Evolutionary conservation across 2,797 vertebrate genomes (phyloP).

Genomic region (Schizopygopsis malacanthus): DNA sequence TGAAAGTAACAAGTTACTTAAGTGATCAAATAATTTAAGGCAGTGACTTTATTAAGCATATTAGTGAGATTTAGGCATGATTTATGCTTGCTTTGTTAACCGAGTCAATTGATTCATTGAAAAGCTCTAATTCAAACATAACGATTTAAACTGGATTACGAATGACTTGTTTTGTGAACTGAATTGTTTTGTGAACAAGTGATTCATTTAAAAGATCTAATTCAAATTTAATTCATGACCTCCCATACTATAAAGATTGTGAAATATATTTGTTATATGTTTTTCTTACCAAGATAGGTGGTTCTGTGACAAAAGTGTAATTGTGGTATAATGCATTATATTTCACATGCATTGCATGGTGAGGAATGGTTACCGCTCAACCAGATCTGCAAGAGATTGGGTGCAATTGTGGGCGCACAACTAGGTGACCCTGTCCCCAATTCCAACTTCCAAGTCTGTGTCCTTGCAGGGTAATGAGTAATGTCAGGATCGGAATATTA

Average conservation of each 20-base stretch:
- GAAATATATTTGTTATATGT: no score
- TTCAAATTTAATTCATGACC: not conserved
- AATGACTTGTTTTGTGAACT: not conserved
- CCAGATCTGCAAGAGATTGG: not conserved
- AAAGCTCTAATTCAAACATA: not conserved
- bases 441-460: not conserved
- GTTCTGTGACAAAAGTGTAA: no score
- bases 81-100: not conserved
- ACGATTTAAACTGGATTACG: not conserved
- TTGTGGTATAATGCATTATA: no score
- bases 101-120: not conserved
- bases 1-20: no score
- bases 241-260: no score
- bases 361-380: constrained; percentile 37
- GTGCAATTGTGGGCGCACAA: constrained; percentile 61
- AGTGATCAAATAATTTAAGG: no score
- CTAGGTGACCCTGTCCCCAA: constrained; percentile 61
- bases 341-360: not conserved
- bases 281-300: no score
- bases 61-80: not conserved
- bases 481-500: constrained; percentile 50
- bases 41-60: not conserved
- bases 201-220: not conserved
- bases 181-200: not conserved
- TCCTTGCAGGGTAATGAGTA: constrained; percentile 44